Percentiles rank a stretch among this genome's conserved stretches.
These are phyloP conservation scores for Capricornis sumatraensis DNA, from an alignment of 2,113 vertebrate genomes.

Conservation along the genomic window DNA sequence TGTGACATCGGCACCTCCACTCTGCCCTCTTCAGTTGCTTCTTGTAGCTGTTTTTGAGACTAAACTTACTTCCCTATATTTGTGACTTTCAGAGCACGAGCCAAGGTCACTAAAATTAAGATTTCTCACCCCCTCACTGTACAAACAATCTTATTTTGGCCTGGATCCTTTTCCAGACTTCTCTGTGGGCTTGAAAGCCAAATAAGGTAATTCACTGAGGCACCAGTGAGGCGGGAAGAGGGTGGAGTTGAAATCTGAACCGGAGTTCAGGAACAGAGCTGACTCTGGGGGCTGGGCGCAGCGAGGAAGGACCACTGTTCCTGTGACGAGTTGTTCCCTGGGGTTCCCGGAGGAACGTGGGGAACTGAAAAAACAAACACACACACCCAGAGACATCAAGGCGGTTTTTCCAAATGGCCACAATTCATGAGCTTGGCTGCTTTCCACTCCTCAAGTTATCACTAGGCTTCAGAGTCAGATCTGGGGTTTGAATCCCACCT, in stretches of 20 bases:
- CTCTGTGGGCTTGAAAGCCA: conserved; percentile 26
- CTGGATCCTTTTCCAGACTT: conserved; percentile 5
- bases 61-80: background rate
- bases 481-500: background rate
- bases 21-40: background rate
- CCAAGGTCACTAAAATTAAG: background rate
- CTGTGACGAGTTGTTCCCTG: background rate
- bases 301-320: background rate
- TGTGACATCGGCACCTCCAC: background rate
- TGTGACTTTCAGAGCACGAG: background rate
- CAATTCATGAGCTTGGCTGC: background rate
- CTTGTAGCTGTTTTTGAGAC: background rate
- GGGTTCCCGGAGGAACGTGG: background rate
- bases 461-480: background rate
- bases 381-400: background rate
- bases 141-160: background rate
- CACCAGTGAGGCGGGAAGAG: background rate
- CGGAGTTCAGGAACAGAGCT: background rate
- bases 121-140: background rate
- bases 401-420: background rate
- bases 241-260: background rate
- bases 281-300: background rate
- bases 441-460: background rate
- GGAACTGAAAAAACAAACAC: background rate
- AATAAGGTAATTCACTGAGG: conserved; percentile 27